Conservation (phyloP, 2,888 invertebrate species). For the Metacarcinus magister region DNA sequence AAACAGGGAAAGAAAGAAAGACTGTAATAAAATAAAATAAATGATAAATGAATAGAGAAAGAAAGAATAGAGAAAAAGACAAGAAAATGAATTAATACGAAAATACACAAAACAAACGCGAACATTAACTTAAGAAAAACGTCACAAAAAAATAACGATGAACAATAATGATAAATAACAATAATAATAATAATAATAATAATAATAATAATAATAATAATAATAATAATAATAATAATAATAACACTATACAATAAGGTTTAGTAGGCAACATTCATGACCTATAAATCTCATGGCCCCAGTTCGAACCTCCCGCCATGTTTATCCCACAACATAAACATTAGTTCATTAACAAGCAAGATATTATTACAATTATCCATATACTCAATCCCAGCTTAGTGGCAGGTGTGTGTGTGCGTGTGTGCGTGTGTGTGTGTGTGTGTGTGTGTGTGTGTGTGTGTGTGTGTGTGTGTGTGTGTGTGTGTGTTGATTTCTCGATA, state of each 20-base stretch:
- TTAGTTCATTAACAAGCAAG: neutral
- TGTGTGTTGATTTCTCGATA: neutral
- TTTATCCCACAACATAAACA: neutral
- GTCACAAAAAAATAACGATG: neutral
- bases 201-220: neutral
- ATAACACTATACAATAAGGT: neutral
- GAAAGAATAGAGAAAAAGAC: neutral
- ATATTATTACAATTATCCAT: neutral
- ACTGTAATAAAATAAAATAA: no score
- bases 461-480: constrained; percentile 54
- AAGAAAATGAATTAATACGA: neutral
- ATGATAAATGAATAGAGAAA: no score
- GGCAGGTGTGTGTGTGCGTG: neutral
- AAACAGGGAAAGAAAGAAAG: no score
- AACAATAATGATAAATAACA: constrained; percentile 8
- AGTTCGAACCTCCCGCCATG: neutral
- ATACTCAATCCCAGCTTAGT: neutral
- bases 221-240: no score
- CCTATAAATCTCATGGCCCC: neutral
- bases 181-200: neutral
- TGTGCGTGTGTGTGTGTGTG: constrained; percentile 21
- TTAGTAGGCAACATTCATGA: neutral
- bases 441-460: constrained; percentile 45
- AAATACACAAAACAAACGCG: neutral
- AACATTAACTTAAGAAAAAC: neutral